These are phyloP conservation scores for Odocoileus hemionus DNA, from an alignment of 2,113 vertebrate species.

Conservation along the genomic window DNA sequence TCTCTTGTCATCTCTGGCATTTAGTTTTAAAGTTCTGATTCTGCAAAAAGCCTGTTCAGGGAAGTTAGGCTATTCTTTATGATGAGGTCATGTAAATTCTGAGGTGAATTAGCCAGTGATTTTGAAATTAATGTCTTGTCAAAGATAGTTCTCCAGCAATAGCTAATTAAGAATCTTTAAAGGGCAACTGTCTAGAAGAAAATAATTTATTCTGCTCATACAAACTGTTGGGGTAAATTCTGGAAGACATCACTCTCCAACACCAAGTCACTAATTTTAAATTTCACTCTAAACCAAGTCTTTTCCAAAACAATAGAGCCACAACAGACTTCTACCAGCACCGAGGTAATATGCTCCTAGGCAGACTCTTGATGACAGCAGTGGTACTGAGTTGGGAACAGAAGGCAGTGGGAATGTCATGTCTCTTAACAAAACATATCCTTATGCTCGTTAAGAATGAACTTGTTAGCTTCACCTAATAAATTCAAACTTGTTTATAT, in stretches of 20 bases:
- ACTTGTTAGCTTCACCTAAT: background rate
- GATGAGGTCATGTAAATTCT: background rate
- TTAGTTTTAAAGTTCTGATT: slow-evolving; percentile 37
- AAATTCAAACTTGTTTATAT: background rate
- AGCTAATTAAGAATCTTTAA: background rate
- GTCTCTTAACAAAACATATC: background rate
- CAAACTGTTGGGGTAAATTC: background rate
- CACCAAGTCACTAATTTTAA: background rate
- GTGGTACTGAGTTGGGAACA: background rate
- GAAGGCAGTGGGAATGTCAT: background rate
- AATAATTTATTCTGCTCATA: background rate
- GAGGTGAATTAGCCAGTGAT: background rate
- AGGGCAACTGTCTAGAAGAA: background rate
- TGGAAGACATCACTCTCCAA: background rate
- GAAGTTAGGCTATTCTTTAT: background rate
- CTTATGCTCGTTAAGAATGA: slow-evolving; percentile 7
- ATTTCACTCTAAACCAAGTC: slow-evolving; percentile 4
- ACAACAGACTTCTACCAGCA: background rate
- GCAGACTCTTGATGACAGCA: background rate
- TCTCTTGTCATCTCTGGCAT: background rate
- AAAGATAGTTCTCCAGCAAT: background rate
- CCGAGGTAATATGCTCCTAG: background rate
- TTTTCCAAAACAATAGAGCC: background rate
- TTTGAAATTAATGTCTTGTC: background rate
- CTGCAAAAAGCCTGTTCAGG: background rate